Percentiles rank a stretch among this genome's conserved stretches.
Conservation (phyloP, 2,797 vertebrate species). For the Karalla daura region DNA sequence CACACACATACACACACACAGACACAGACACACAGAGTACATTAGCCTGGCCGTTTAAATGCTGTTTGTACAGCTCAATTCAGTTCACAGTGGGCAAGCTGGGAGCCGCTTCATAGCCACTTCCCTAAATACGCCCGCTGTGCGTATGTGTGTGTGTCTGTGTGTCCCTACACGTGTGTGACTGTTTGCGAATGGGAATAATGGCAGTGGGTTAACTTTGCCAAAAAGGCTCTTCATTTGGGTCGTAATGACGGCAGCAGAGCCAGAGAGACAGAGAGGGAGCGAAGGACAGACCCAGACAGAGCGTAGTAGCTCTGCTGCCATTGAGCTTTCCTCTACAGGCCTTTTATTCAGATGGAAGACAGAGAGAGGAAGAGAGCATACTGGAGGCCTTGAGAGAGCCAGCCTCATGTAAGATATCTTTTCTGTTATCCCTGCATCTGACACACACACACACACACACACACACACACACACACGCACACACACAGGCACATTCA, state of each 20-base stretch:
- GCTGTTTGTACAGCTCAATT: conserved; percentile 65
- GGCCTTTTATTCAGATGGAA: conserved; percentile 3
- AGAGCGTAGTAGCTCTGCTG: not conserved
- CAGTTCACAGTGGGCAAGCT: conserved; percentile 67
- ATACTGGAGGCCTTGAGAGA: not conserved
- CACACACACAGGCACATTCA: not conserved
- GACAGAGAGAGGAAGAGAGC: conserved; percentile 7
- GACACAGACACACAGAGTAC: not conserved
- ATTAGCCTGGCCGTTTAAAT: conserved; percentile 39
- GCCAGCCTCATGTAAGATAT: conserved; percentile 4
- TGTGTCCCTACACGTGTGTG: conserved; percentile 25
- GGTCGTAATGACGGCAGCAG: conserved; percentile 15
- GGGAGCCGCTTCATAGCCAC: conserved; percentile 63
- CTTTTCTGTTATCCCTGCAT: conserved; percentile 4
- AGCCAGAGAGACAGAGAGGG: conserved; percentile 18
- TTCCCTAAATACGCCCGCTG: conserved; percentile 54
- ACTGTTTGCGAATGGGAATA: conserved; percentile 50
- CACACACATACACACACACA: conserved; percentile 7
- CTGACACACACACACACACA: not conserved
- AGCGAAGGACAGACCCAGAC: not conserved
- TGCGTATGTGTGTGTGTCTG: conserved; percentile 21
- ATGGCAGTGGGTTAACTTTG: conserved; percentile 42
- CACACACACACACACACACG: not conserved
- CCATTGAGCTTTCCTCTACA: not conserved
- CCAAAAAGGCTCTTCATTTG: conserved; percentile 46